Base-by-base conservation (phyloP, 2,113 vertebrate genomes). In the Glareola pratincola region DNA sequence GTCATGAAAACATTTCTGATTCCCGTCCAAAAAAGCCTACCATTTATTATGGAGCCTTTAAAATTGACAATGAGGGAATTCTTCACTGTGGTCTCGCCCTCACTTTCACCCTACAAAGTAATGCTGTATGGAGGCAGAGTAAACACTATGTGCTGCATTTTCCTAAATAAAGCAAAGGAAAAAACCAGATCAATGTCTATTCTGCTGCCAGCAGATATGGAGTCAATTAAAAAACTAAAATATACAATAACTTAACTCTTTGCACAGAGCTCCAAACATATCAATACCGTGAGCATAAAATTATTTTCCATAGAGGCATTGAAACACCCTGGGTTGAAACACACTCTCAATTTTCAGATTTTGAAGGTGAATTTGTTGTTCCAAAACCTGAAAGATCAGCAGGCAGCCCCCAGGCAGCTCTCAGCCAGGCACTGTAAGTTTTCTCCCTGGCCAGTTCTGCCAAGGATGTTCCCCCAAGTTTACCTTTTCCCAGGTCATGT, bases 181-280 rank as follows among this genome's bases (percentile, higher is more conserved):
- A 96, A 96, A 97, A 95, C 0, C 90, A 97, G 95, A 96, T 97
- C 95, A 32, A 97, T 92, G 95, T 96, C 96, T 96, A 82, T 93
- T 93, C 96, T 89, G 92, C 76, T 97, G 93, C 93, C 96, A 97
- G 89, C 83, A 97, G 94, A 97, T 97, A 97, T 95, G 95, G 96
- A 97, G 85, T 93, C 97, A 97, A 97, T 97, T 97, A 97, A 95
- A 97, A 96, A 96, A 96, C 81, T 88, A 95, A 97, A 97, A 96
- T 96, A 96, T 96, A 97, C 96, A 97, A 97, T 97, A 96, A 97
- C 94, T 97, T 97, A 97, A 97, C 96, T 95, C 96, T 97, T 97
- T 95, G 80, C 81, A 94, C 74, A 93, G 90, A 88, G 45, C 66
- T 95, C 91, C 91, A 95, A 83, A 86, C 85, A 94, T 90, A 96